phyloP scores from a whole-genome alignment of 2,113 vertebrate genomes.

The Muntiacus muntjak region DNA sequence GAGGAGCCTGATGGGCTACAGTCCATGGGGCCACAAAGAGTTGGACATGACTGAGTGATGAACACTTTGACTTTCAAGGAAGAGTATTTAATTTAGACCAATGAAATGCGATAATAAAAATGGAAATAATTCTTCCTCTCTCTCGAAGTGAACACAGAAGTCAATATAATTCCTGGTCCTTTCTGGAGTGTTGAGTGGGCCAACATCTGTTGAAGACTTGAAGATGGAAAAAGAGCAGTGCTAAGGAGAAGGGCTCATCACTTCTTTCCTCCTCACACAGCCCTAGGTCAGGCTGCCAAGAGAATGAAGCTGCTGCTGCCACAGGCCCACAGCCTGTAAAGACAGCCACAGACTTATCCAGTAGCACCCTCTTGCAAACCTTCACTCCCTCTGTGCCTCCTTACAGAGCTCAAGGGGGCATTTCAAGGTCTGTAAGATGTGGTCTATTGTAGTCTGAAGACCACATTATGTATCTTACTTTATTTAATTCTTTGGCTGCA shows the following conservation, averaged over 20 bases:
- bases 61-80: neutral
- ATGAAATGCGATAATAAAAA: conserved; percentile 55
- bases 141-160: conserved; percentile 1
- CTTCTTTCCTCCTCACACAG: neutral
- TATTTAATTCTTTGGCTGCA: neutral
- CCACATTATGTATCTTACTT: neutral
- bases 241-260: neutral
- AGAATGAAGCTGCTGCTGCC: neutral
- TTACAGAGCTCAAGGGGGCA: neutral
- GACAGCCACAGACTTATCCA: neutral
- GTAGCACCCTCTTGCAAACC: neutral
- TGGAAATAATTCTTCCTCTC: neutral
- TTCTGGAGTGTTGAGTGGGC: neutral
- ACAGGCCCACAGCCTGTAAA: neutral
- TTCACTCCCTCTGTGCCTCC: neutral
- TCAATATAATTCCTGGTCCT: neutral
- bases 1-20: neutral
- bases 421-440: neutral
- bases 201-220: neutral
- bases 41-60: neutral
- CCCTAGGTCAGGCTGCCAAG: neutral
- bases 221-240: neutral
- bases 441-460: neutral
- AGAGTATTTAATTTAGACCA: conserved; percentile 35
- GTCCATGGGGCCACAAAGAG: neutral